Percentiles rank a stretch among this genome's conserved stretches.
phyloP scores from a whole-genome alignment of 2,113 vertebrate genomes.

The Pollachius pollachius region DNA sequence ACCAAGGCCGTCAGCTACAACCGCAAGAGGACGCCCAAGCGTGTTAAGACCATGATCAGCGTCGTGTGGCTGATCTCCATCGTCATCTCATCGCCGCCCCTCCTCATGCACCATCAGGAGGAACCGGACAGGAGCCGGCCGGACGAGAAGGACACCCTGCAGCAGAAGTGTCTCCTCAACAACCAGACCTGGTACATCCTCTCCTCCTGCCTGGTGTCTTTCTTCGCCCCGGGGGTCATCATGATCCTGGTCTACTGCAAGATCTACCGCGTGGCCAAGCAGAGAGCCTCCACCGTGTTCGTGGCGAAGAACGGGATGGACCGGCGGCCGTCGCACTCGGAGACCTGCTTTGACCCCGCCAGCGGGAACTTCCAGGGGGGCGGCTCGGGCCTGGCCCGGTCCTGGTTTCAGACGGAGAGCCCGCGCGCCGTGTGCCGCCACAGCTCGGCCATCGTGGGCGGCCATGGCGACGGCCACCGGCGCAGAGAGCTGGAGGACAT shows the following conservation, averaged over 20 bases:
- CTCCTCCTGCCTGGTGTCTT: slow-evolving; percentile 82
- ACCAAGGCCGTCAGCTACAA: slow-evolving; percentile 82
- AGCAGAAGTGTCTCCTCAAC: slow-evolving; percentile 75
- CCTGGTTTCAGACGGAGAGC: slow-evolving; percentile 44
- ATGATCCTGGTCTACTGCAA: slow-evolving; percentile 85
- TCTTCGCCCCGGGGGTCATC: slow-evolving; percentile 82
- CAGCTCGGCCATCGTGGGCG: slow-evolving; percentile 35
- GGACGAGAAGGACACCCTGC: neutral
- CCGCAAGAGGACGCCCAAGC: slow-evolving; percentile 77
- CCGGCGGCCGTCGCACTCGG: slow-evolving; percentile 59
- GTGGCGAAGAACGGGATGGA: slow-evolving; percentile 63
- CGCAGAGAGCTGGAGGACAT: slow-evolving; percentile 70
- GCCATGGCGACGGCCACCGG: slow-evolving; percentile 48
- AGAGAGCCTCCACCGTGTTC: slow-evolving; percentile 70
- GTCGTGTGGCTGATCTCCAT: slow-evolving; percentile 77
- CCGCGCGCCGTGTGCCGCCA: slow-evolving; percentile 38
- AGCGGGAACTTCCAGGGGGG: slow-evolving; percentile 13
- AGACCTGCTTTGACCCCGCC: slow-evolving; percentile 55
- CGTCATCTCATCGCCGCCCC: slow-evolving; percentile 81
- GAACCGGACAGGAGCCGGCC: neutral
- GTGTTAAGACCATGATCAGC: slow-evolving; percentile 81
- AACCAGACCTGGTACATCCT: slow-evolving; percentile 88
- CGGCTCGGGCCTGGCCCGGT: neutral
- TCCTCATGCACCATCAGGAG: slow-evolving; percentile 67
- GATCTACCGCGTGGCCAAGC: slow-evolving; percentile 81